Percentiles rank a stretch among this genome's conserved stretches.
phyloP scores from a whole-genome alignment of 2,113 vertebrate species.

The Heloderma charlesbogerti region DNA sequence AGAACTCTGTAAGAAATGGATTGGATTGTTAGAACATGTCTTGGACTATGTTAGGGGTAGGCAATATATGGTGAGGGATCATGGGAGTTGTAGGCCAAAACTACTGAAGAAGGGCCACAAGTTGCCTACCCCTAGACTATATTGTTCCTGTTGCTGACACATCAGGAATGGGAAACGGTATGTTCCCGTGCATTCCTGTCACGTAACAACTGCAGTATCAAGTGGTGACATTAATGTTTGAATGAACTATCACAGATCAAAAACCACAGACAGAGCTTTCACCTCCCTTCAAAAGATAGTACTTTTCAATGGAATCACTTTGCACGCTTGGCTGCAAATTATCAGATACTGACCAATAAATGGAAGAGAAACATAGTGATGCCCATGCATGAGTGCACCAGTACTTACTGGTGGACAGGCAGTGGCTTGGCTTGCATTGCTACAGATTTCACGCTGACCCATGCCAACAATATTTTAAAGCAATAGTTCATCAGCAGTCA shows the following conservation, averaged over 20 bases:
- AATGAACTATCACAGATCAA: background rate
- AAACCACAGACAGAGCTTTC: background rate
- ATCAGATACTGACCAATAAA: background rate
- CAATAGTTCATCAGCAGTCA: background rate
- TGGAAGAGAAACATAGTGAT: background rate
- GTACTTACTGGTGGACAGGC: background rate
- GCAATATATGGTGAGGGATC: no score
- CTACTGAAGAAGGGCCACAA: no score
- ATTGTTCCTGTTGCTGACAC: background rate
- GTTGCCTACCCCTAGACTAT: no score
- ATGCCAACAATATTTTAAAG: background rate
- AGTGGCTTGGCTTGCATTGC: background rate
- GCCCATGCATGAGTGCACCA: background rate
- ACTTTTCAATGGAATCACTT: background rate
- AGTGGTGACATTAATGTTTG: background rate
- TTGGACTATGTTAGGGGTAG: background rate
- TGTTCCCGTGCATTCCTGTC: background rate
- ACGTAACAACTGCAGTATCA: background rate
- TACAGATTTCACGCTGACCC: background rate
- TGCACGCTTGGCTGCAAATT: background rate
- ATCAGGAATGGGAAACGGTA: background rate
- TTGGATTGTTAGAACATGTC: background rate
- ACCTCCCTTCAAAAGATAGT: no score
- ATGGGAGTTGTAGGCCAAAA: no score
- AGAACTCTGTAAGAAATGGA: no score